Base-by-base conservation (phyloP, 2,797 vertebrate genomes). In the Alcedo quadribrachys region DNA sequence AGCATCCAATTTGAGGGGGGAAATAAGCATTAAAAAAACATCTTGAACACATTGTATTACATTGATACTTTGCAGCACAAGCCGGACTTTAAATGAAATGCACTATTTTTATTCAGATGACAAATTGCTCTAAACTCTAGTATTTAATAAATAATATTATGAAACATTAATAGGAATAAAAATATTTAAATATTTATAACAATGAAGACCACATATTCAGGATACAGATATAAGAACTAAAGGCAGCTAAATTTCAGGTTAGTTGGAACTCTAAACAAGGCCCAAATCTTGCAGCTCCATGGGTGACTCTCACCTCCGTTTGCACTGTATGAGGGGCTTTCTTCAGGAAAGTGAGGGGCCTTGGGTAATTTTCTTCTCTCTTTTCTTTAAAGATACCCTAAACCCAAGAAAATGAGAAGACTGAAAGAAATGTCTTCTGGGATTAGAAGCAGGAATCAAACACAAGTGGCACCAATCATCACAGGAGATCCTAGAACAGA, bases 101-200 rank as follows among this genome's bases (percentile, higher is more conserved):
- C 25, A 81, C 71, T 85, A 73, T 82, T 94, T 93, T 96, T 90
- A 93, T 95, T 88, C 85, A 74, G 42, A 91, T 88, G 92, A 92
- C 37, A 94, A 96, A 95, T 45, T 84, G 45, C n/a, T 90, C 89
- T 79, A 91, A 95, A 95, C 35, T 60, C 33, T 19, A 57, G 45
- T 88, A 90, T 91, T 94, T 91, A 94, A 96, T 93, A 94, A 94
- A 95, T 94, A 96, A 94, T 89, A 95, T 5, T 87, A 89, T 90
- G 57, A 91, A 95, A 87, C 62, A 93, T 94, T 93, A 92, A 96
- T 96, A 93, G n/a, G 60, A 87, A 90, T 82, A 93, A 84, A 93
- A 93, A 93, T 87, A 93, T 65, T 96, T 93, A 94, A 96, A 93
- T 90, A 96, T 94, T 95, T 93, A 95, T 96, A 82, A 71, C 74